A percentile compares a stretch with the other conserved stretches of the same genome.
phyloP scores from a whole-genome alignment of 2,888 invertebrate species.

The Aricia artaxerxes region DNA sequence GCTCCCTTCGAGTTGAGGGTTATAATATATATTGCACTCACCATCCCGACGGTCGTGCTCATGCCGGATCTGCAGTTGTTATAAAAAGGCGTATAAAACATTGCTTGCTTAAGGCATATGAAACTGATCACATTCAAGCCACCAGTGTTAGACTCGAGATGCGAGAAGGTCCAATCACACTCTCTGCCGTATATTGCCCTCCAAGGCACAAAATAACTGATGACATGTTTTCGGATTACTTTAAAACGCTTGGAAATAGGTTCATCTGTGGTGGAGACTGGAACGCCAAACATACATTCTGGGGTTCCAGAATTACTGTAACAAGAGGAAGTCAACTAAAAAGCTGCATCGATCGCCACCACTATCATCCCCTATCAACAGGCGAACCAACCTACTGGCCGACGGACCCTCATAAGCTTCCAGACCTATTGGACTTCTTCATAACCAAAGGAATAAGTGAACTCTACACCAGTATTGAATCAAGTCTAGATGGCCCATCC shows the following conservation, averaged over 20 bases:
- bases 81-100: too few relatives aligned
- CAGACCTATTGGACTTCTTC: slow-evolving; percentile 42
- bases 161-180: too few relatives aligned
- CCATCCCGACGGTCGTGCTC: too few relatives aligned
- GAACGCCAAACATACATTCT: slow-evolving; percentile 35
- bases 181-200: slow-evolving; percentile 5
- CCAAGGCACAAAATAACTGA: slow-evolving; percentile 1
- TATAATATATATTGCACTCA: too few relatives aligned
- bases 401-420: slow-evolving; percentile 38
- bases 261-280: slow-evolving; percentile 36
- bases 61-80: too few relatives aligned
- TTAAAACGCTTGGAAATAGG: slow-evolving; percentile 30
- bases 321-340: slow-evolving; percentile 39
- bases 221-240: not conserved
- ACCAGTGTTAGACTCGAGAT: too few relatives aligned
- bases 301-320: slow-evolving; percentile 33
- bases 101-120: too few relatives aligned
- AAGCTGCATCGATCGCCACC: slow-evolving; percentile 34
- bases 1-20: too few relatives aligned
- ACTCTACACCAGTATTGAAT: too few relatives aligned
- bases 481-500: too few relatives aligned
- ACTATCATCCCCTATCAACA: slow-evolving; percentile 36
- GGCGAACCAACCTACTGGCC: slow-evolving; percentile 44
- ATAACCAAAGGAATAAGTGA: not conserved
- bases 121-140: too few relatives aligned